A percentile compares a stretch with the other conserved stretches of the same genome.
phyloP scores from a whole-genome alignment of 2,113 vertebrate species.

The Clarias gariepinus region DNA sequence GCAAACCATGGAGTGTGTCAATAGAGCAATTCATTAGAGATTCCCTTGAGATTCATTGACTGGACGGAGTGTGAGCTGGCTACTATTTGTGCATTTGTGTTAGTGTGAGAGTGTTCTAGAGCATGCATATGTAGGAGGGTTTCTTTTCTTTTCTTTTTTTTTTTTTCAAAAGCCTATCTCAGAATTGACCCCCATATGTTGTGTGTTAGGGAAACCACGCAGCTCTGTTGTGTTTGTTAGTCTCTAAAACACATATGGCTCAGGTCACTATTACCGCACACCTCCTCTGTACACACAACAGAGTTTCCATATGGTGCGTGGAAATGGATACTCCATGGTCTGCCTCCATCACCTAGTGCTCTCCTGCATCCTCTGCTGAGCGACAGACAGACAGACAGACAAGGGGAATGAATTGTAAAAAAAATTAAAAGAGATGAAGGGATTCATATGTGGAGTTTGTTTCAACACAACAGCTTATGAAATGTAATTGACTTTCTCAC shows the following conservation, averaged over 20 bases:
- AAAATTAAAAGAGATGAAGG: background rate
- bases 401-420: background rate
- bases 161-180: slow-evolving; percentile 69
- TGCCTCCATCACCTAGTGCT: slow-evolving; percentile 73
- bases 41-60: slow-evolving; percentile 75
- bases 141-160: background rate
- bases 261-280: slow-evolving; percentile 87
- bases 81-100: slow-evolving; percentile 3
- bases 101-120: background rate
- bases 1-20: slow-evolving; percentile 81
- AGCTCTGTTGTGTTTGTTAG: slow-evolving; percentile 78
- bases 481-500: background rate
- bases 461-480: background rate
- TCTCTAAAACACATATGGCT: slow-evolving; percentile 83
- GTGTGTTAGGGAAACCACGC: slow-evolving; percentile 80
- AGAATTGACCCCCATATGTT: slow-evolving; percentile 83
- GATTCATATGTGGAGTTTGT: background rate
- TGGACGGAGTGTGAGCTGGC: slow-evolving; percentile 61
- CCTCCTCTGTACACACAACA: slow-evolving; percentile 86
- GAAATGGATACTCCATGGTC: slow-evolving; percentile 78
- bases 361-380: slow-evolving; percentile 57
- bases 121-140: slow-evolving; percentile 55
- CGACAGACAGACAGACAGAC: slow-evolving; percentile 7
- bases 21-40: slow-evolving; percentile 86
- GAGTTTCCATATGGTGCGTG: slow-evolving; percentile 91